Conservation (phyloP, 37 sponge, comb jelly and placozoan species). For the Eunapius fragilis region DNA sequence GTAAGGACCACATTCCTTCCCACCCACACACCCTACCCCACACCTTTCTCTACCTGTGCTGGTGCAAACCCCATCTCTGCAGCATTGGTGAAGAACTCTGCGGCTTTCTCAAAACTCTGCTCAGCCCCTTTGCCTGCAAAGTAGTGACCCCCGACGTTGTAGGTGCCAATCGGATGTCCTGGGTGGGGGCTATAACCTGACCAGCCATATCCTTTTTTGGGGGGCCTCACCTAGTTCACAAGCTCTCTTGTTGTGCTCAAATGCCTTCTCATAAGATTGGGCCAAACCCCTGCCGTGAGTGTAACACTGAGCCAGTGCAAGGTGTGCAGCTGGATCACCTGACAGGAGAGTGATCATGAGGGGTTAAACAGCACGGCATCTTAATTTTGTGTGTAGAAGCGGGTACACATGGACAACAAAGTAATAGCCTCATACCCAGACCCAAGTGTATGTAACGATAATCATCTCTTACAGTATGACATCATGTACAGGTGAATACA, state of each 20-base stretch:
- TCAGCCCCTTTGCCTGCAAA: constrained; percentile 84
- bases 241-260: constrained; percentile 61
- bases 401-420: too few species aligned
- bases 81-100: constrained; percentile 65
- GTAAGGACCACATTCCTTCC: too few species aligned
- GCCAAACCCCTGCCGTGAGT: constrained; percentile 78
- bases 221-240: constrained; percentile 52
- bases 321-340: constrained; percentile 70
- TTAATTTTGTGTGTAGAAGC: too few species aligned
- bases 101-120: constrained; percentile 74
- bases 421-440: too few species aligned
- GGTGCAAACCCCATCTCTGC: constrained; percentile 71
- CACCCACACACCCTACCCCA: neutral
- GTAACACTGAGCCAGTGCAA: constrained; percentile 83
- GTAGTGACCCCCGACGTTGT: constrained; percentile 80
- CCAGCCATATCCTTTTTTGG: too few species aligned
- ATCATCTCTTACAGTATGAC: too few species aligned
- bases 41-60: constrained; percentile 65
- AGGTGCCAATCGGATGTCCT: constrained; percentile 71
- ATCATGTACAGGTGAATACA: too few species aligned
- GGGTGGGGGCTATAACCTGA: too few species aligned
- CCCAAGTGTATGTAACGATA: too few species aligned
- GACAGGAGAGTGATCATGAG: neutral
- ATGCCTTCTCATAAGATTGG: constrained; percentile 58
- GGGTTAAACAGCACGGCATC: neutral